Percentiles rank a stretch among this genome's conserved stretches.
phyloP scores from a whole-genome alignment of 2,888 invertebrate genomes.

The Leuctra nigra region DNA sequence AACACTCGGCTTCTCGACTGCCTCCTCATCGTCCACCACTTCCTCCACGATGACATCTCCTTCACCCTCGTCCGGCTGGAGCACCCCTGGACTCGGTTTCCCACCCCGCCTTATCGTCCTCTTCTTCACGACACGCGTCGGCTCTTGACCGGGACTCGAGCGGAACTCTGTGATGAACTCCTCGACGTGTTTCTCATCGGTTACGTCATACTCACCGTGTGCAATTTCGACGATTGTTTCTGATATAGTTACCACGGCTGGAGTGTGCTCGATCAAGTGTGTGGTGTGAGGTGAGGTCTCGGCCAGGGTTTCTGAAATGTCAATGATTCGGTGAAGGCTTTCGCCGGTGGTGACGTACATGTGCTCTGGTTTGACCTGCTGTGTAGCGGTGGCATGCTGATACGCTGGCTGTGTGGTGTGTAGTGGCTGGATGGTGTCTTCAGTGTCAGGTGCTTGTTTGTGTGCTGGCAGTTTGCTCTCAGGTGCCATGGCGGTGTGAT shows the following conservation, averaged over 20 bases:
- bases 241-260: constrained; percentile 23
- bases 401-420: constrained; percentile 23
- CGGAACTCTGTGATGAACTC: constrained; percentile 17
- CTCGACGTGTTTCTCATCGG: constrained; percentile 18
- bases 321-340: constrained; percentile 28
- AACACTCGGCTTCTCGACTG: background rate
- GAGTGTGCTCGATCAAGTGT: constrained; percentile 25
- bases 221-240: constrained; percentile 26
- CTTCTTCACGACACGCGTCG: constrained; percentile 14
- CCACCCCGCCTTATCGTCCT: constrained; percentile 22
- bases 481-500: constrained; percentile 18
- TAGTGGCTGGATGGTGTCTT: constrained; percentile 17
- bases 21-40: constrained; percentile 18
- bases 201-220: constrained; percentile 27
- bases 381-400: constrained; percentile 24
- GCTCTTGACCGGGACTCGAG: constrained; percentile 12
- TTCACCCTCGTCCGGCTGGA: constrained; percentile 21
- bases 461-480: constrained; percentile 10
- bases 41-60: constrained; percentile 27
- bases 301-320: constrained; percentile 32
- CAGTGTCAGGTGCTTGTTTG: constrained; percentile 13
- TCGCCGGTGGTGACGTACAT: constrained; percentile 19
- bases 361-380: constrained; percentile 31
- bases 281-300: constrained; percentile 30
- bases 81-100: constrained; percentile 17